Evolutionary conservation across 1,140 invertebrate genomes (phyloP).

Genomic region (Neodiprion fabricii): DNA sequence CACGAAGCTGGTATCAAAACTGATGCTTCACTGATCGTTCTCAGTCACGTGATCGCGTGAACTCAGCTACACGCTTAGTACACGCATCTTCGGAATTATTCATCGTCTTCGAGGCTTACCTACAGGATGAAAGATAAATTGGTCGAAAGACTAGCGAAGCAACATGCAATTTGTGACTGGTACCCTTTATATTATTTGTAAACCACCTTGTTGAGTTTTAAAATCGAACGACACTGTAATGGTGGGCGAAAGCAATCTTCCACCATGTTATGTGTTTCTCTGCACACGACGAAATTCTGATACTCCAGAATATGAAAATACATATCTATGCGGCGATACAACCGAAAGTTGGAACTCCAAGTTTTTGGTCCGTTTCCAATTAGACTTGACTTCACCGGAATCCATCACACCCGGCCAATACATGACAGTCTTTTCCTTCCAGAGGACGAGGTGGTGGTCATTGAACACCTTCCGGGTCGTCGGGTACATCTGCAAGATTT

Average conservation of each 20-base stretch:
- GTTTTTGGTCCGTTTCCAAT: no score
- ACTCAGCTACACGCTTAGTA: neutral
- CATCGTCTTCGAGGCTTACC: neutral
- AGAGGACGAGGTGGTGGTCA: slow-evolving; percentile 58
- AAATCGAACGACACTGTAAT: neutral
- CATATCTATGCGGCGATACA: no score
- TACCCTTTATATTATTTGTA: neutral
- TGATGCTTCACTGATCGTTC: neutral
- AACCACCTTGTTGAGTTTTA: neutral
- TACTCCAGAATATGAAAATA: no score
- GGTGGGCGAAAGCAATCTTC: neutral
- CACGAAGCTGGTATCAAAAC: neutral
- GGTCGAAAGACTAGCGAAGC: neutral
- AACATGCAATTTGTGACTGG: neutral
- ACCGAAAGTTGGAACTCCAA: no score
- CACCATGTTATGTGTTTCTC: no score
- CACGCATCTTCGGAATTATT: neutral
- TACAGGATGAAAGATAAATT: neutral
- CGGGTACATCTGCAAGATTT: slow-evolving; percentile 79
- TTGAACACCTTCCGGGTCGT: slow-evolving; percentile 63
- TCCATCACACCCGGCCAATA: neutral
- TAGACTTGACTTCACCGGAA: no score
- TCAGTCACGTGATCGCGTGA: slow-evolving; percentile 4
- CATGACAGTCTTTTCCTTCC: slow-evolving; percentile 13
- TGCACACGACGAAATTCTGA: no score